phyloP scores from a whole-genome alignment of 2,113 vertebrate species.

The Malurus melanocephalus region DNA sequence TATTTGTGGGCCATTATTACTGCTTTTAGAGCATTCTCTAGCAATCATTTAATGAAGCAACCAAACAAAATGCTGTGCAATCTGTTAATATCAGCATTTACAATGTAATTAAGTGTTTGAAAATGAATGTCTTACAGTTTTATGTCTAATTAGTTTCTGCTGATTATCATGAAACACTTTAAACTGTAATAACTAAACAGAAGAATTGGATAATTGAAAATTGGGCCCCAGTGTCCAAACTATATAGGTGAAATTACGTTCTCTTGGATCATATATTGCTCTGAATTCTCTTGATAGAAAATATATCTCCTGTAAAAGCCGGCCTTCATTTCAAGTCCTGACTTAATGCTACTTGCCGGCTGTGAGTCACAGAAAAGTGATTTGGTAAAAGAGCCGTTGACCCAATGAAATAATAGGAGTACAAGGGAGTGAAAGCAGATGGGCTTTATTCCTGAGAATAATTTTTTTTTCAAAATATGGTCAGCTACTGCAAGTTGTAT shows the following conservation, averaged over 20 bases:
- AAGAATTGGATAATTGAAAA: constrained; percentile 52
- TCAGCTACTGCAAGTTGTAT: neutral
- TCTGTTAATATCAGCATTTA: constrained; percentile 65
- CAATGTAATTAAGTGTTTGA: constrained; percentile 64
- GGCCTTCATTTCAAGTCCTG: neutral
- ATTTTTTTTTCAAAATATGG: neutral
- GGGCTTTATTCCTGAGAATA: neutral
- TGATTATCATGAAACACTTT: constrained; percentile 48
- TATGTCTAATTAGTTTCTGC: constrained; percentile 64
- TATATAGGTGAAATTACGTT: neutral
- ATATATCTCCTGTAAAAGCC: neutral
- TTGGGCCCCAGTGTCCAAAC: neutral
- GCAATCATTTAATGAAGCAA: constrained; percentile 57
- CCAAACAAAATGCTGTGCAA: constrained; percentile 47
- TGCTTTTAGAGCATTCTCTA: constrained; percentile 3
- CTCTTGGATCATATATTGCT: neutral
- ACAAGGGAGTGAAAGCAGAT: neutral
- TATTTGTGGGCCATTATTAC: constrained; percentile 32
- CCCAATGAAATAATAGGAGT: neutral
- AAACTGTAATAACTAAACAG: constrained; percentile 53
- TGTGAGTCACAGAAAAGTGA: neutral
- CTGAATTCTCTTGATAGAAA: neutral
- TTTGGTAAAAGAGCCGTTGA: neutral
- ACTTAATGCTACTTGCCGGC: neutral
- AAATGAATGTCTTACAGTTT: constrained; percentile 45